phyloP scores from a whole-genome alignment of 2,888 invertebrate species.

The Patella ulyssiponensis region DNA sequence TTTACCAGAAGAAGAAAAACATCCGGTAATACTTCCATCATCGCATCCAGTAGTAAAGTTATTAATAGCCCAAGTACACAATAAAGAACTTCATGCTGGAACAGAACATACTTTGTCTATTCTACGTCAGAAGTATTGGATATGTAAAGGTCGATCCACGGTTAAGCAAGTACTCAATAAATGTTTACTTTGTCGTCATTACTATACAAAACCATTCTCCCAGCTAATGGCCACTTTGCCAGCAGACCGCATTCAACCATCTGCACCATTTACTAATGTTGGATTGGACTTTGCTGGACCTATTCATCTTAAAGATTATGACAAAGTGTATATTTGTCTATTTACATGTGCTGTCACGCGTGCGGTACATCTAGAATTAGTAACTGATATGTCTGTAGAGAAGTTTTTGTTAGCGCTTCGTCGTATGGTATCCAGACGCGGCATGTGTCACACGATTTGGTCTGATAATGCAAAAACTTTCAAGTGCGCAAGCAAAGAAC shows the following conservation, averaged over 20 bases:
- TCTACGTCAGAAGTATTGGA: constrained; percentile 22
- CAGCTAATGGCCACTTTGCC: constrained; percentile 20
- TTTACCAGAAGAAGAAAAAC: background rate
- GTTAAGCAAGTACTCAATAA: constrained; percentile 13
- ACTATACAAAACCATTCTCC: constrained; percentile 9
- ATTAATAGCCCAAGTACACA: background rate
- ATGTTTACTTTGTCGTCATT: constrained; percentile 21
- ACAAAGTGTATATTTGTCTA: no score
- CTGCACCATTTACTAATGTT: no score
- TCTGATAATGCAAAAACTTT: no score
- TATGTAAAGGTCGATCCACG: constrained; percentile 11
- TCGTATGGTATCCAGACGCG: no score
- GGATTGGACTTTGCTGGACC: no score
- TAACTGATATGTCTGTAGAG: no score
- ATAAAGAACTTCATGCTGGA: constrained; percentile 17
- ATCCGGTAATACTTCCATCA: background rate
- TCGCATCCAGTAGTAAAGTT: background rate
- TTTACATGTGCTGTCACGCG: no score
- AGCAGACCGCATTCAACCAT: constrained; percentile 10
- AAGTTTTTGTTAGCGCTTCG: no score
- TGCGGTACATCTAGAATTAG: no score
- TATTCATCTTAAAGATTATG: no score
- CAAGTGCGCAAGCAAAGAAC: no score
- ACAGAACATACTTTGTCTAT: constrained; percentile 8
- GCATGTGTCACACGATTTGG: no score